These are phyloP conservation scores for Pterois miles DNA, from an alignment of 2,797 vertebrate genomes.

Conservation along the genomic window DNA sequence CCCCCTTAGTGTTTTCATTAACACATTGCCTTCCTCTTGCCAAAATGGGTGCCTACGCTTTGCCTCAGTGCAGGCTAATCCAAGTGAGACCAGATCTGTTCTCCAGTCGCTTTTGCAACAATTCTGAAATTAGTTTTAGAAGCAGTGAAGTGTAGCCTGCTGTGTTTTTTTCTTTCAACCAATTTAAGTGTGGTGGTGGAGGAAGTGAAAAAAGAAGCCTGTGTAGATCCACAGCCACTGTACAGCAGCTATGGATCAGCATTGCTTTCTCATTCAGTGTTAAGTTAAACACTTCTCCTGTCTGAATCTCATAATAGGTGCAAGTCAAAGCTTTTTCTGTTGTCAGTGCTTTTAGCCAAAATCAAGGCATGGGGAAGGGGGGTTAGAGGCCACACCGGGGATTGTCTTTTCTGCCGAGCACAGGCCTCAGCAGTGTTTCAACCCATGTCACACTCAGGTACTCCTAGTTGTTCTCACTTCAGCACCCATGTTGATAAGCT, in stretches of 20 bases:
- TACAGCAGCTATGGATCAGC: constrained; percentile 3
- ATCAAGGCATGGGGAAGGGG: constrained; percentile 36
- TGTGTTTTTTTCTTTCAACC: constrained; percentile 74
- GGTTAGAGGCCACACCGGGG: neutral
- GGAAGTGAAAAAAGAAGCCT: constrained; percentile 9
- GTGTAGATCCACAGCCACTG: constrained; percentile 24
- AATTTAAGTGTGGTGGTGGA: constrained; percentile 66
- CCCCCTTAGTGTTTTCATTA: constrained; percentile 61
- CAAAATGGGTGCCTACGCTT: constrained; percentile 60
- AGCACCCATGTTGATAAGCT: constrained; percentile 76
- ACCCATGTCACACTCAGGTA: constrained; percentile 67
- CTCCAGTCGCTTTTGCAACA: constrained; percentile 68
- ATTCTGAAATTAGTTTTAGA: constrained; percentile 81
- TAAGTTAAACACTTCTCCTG: constrained; percentile 51
- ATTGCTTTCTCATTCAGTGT: constrained; percentile 46
- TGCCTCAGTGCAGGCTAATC: constrained; percentile 74
- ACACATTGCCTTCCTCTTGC: constrained; percentile 62
- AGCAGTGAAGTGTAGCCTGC: constrained; percentile 72
- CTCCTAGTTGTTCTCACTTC: constrained; percentile 69
- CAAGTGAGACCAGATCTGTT: constrained; percentile 77
- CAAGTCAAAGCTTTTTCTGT: constrained; percentile 44
- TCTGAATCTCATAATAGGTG: constrained; percentile 59
- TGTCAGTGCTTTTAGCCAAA: constrained; percentile 59
- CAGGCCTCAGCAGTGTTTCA: constrained; percentile 42
- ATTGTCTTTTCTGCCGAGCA: constrained; percentile 6